phyloP scores from a whole-genome alignment of 2,888 invertebrate genomes.

The Pasiphila rectangulata region DNA sequence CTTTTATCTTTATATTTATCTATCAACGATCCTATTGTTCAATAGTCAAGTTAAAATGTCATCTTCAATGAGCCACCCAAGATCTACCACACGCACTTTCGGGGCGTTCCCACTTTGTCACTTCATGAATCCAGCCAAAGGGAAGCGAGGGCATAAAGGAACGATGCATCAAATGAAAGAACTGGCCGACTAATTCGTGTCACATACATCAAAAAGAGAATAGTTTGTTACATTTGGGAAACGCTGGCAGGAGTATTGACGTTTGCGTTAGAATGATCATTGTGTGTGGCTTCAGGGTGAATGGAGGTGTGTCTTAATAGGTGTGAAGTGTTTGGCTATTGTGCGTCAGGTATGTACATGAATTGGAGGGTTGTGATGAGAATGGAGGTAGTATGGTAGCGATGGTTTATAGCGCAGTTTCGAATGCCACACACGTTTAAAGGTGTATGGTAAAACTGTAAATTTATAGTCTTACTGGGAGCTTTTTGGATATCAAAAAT shows the following conservation, averaged over 20 bases:
- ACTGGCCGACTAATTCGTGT: conserved; percentile 73
- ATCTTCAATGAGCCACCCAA: conserved; percentile 60
- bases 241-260: conserved; percentile 55
- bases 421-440: conserved; percentile 6
- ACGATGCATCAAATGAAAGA: conserved; percentile 53
- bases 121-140: conserved; percentile 61
- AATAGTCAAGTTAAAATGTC: conserved; percentile 7
- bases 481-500: too few species aligned
- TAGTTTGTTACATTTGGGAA: conserved; percentile 63
- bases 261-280: conserved; percentile 66
- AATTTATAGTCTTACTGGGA: not conserved
- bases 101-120: conserved; percentile 76
- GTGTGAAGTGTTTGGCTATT: conserved; percentile 75
- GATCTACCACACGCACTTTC: conserved; percentile 63
- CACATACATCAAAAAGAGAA: conserved; percentile 74
- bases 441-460: not conserved
- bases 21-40: too few species aligned
- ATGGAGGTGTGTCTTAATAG: conserved; percentile 75
- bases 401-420: conserved; percentile 4
- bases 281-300: conserved; percentile 76
- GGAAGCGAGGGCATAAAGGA: conserved; percentile 39
- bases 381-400: conserved; percentile 1
- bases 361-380: conserved; percentile 40
- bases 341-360: conserved; percentile 63
- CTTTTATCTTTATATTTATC: too few species aligned